Evolutionary conservation across 1,140 invertebrate species (phyloP), one percentile per base, ranked within the genome.

Genomic region (Centruroides sculpturatus): DNA sequence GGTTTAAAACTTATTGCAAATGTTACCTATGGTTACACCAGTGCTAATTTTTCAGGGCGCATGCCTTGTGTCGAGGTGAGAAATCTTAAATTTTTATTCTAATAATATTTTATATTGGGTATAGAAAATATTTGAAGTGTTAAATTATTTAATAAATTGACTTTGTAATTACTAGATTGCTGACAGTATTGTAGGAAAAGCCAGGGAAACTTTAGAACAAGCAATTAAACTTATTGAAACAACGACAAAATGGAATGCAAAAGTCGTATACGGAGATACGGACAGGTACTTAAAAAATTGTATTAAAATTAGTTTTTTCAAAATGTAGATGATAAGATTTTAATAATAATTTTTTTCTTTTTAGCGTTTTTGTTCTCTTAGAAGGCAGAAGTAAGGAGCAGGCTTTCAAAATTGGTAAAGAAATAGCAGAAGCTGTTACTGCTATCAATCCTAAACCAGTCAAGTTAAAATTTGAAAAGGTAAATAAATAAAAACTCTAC

Each of bases 1-100:
- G 94, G 92, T 9, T 75, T 99, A 5, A 99, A 99, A 75, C 74
- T 99, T 50, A 97, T 99, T 71, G 94, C 96, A 0, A 99, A 99
- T 76, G 94, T 98, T 1, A 99, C 95, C 2, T 99, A 98, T 72
- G 96, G 96, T 1, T 99, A 99, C 71, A 98, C 96, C 0, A 85
- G 90, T 4, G 96, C 96, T 1, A 98, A 93, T 76, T 99, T 94
- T 74, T 97, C 92, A 70, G 96, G 96, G 0, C 79, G 96, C 64
- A 99, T 99, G 96, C 94, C 96, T 10, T 90, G 89, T 68, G 86
- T 96, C 49, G 96, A 99, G 77, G 84, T 86, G 73, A 65, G 59
- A 60, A 59, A 23, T 36, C 10, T 62, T n/a, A 53, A 48, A 54
- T 58, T 58, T 51, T 58, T 52, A 13, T 36, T 46, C 55, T 13